phyloP scores from a whole-genome alignment of 2,797 vertebrate species.

The Helarctos malayanus region DNA sequence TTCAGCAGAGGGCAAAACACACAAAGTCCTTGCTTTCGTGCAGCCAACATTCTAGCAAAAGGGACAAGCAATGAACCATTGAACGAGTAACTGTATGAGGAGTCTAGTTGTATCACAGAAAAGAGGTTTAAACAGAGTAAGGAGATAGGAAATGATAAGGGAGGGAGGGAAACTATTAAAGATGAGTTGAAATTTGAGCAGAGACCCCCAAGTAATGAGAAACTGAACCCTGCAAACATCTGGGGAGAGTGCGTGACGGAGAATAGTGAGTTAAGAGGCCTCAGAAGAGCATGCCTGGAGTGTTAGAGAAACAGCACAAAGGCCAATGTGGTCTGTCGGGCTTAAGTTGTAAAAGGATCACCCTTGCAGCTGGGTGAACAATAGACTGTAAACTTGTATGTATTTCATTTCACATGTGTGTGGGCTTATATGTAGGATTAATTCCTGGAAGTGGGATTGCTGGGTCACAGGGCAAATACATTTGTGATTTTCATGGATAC shows the following conservation, averaged over 20 bases:
- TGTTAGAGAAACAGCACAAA: not conserved
- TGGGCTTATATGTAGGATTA: not conserved
- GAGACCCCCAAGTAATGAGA: not conserved
- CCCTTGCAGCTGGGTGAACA: not conserved
- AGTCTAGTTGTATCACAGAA: not conserved
- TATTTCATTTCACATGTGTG: not conserved
- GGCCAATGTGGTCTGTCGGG: not conserved
- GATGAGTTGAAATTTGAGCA: not conserved
- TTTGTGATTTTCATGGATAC: slow-evolving; percentile 43
- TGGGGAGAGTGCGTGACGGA: not conserved
- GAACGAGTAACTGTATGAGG: not conserved
- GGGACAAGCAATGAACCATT: not conserved
- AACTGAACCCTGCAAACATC: not conserved
- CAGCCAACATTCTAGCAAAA: not conserved
- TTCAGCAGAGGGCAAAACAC: not conserved
- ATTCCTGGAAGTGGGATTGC: not conserved
- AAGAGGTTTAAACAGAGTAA: not conserved
- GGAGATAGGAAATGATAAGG: not conserved
- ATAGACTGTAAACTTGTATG: not conserved
- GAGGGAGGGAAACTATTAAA: not conserved
- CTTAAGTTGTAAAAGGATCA: not conserved
- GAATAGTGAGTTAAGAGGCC: not conserved
- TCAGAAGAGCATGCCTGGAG: not conserved
- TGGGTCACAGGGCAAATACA: not conserved
- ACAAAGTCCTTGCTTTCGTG: not conserved